These are phyloP conservation scores for Phyllotis vaccarum DNA, from an alignment of 2,797 vertebrate genomes.

Conservation along the genomic window DNA sequence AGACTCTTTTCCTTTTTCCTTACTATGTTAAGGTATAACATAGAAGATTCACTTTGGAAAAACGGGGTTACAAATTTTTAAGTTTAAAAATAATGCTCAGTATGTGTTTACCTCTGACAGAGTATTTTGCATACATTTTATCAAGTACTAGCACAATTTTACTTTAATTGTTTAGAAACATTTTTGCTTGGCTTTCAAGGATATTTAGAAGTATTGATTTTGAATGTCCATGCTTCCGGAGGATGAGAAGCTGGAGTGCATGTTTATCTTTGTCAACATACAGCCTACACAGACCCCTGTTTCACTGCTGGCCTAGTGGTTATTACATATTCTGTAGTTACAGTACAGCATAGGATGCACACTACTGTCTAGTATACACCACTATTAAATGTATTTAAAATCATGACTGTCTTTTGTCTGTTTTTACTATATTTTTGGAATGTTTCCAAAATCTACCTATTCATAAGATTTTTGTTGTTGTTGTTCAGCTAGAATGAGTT, in stretches of 20 bases:
- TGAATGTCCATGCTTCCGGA: neutral
- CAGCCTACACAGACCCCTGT: neutral
- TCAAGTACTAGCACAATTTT: slow-evolving; percentile 6
- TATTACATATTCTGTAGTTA: neutral
- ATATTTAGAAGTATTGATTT: slow-evolving; percentile 46
- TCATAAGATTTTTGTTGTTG: neutral
- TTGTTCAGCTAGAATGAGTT: neutral
- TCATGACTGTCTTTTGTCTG: neutral
- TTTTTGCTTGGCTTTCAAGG: neutral
- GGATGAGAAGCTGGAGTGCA: neutral
- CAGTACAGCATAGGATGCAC: neutral
- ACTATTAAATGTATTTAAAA: neutral
- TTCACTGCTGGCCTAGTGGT: neutral
- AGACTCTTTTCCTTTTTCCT: neutral
- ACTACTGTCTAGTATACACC: neutral
- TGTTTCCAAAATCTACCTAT: neutral
- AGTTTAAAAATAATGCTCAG: neutral
- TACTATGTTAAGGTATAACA: neutral
- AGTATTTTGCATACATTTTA: neutral
- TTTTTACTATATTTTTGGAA: neutral
- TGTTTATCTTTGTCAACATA: neutral
- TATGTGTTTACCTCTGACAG: neutral
- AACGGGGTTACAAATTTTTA: neutral
- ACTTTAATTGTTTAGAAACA: neutral
- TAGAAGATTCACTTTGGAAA: neutral